A percentile compares a stretch with the other conserved stretches of the same genome.
Evolutionary conservation across 2,797 vertebrate genomes (phyloP).

Genomic region (Trichosurus vulpecula): DNA sequence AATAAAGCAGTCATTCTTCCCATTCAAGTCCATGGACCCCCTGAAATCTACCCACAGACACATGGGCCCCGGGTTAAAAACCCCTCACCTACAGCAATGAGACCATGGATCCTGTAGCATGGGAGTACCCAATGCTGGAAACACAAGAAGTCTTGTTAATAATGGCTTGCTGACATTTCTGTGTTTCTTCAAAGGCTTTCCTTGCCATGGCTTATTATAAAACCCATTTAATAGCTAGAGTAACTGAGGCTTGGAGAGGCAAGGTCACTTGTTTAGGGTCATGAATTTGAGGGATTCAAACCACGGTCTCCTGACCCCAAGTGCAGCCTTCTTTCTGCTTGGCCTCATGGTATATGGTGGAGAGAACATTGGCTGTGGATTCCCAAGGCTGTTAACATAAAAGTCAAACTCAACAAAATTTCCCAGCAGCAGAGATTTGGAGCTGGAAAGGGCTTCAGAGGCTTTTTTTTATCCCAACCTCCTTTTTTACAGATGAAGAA

Average conservation of each 20-base stretch:
- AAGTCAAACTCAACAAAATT: not conserved
- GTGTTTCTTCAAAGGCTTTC: too few relatives aligned
- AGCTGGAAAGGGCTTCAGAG: not conserved
- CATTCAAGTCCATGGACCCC: not conserved
- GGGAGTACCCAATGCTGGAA: not conserved
- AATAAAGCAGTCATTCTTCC: not conserved
- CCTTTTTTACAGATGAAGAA: not conserved
- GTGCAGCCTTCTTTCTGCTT: not conserved
- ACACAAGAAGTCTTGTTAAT: not conserved
- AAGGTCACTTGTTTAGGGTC: not conserved
- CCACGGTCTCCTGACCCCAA: not conserved
- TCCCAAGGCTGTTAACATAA: not conserved
- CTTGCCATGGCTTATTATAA: not conserved
- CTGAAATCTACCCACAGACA: too few relatives aligned
- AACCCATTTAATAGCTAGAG: not conserved
- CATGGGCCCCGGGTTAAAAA: not conserved
- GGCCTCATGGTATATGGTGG: not conserved
- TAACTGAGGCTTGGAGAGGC: not conserved
- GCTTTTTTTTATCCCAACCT: too few relatives aligned
- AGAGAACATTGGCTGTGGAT: not conserved
- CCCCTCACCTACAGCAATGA: not conserved
- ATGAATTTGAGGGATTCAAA: not conserved
- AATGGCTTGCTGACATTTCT: too few relatives aligned
- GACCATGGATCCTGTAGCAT: not conserved
- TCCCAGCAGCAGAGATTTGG: not conserved